Percentiles rank a stretch among this genome's conserved stretches.
Evolutionary conservation across 2,888 invertebrate genomes (phyloP).

Genomic region (Acanthosoma haemorrhoidale): DNA sequence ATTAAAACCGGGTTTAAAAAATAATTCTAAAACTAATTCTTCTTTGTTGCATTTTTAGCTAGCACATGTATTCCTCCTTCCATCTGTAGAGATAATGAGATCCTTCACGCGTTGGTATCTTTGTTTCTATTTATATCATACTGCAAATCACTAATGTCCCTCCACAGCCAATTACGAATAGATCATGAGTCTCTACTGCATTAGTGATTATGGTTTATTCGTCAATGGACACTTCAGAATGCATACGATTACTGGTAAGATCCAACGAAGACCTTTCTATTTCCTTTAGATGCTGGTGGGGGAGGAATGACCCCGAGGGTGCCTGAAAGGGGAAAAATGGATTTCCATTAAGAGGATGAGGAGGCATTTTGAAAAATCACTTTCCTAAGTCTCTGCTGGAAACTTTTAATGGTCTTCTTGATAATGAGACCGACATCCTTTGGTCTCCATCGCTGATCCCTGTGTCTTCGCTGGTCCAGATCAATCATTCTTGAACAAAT

Average conservation of each 20-base stretch:
- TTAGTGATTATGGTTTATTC: too few species aligned
- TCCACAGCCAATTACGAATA: too few species aligned
- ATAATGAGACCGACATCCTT: background rate
- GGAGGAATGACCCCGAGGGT: background rate
- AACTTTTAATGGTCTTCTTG: slow-evolving; percentile 15
- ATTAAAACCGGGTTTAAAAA: too few species aligned
- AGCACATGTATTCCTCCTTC: too few species aligned
- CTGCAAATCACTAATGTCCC: too few species aligned
- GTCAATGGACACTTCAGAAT: background rate
- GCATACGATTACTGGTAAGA: too few species aligned
- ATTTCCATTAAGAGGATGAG: slow-evolving; percentile 19
- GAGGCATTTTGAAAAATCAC: slow-evolving; percentile 14
- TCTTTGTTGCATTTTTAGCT: too few species aligned
- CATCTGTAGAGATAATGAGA: too few species aligned
- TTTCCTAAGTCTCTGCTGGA: background rate
- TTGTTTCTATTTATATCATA: too few species aligned
- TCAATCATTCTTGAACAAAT: background rate
- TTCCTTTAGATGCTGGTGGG: background rate
- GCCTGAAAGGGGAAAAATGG: slow-evolving; percentile 14
- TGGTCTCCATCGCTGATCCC: background rate
- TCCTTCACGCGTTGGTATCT: too few species aligned
- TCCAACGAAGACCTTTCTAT: background rate
- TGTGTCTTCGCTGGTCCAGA: background rate
- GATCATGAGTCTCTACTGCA: too few species aligned
- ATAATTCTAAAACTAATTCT: too few species aligned